Conservation (phyloP, 2,113 vertebrate genomes). For the Phoenicopterus ruber region DNA sequence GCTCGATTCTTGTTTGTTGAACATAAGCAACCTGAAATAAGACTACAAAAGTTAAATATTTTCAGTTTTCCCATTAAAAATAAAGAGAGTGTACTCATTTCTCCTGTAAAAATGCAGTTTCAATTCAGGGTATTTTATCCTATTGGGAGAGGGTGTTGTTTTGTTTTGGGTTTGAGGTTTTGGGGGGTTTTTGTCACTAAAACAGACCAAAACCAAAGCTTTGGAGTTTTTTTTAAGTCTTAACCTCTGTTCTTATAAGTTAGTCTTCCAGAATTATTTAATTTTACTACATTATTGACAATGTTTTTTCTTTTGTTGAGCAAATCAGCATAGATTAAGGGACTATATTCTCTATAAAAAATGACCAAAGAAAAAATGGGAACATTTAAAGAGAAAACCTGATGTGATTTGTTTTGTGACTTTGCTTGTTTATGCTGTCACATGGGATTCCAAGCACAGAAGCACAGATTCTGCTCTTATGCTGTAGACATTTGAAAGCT, state of each 20-base stretch:
- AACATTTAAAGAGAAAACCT: neutral
- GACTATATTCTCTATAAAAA: neutral
- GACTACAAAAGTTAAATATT: neutral
- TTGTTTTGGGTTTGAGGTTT: too few relatives aligned
- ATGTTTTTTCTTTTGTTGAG: neutral
- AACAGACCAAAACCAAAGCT: neutral
- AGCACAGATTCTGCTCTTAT: neutral
- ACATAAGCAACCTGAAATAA: neutral
- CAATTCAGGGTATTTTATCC: neutral
- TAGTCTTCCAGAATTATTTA: neutral
- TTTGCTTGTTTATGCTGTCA: neutral
- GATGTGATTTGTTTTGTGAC: neutral
- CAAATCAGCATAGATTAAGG: neutral
- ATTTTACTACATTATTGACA: neutral
- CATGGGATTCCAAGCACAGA: neutral
- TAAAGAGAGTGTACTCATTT: neutral
- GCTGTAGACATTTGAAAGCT: neutral
- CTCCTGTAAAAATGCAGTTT: neutral
- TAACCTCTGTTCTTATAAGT: neutral
- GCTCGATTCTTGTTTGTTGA: neutral
- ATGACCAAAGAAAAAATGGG: neutral
- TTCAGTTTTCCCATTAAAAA: neutral
- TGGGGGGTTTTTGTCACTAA: neutral
- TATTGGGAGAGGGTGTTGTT: too few relatives aligned
- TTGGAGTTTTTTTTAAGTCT: neutral